A percentile compares a stretch with the other conserved stretches of the same genome.
Evolutionary conservation across 1,140 invertebrate species (phyloP).

Genomic region (Lepidurus arcticus): DNA sequence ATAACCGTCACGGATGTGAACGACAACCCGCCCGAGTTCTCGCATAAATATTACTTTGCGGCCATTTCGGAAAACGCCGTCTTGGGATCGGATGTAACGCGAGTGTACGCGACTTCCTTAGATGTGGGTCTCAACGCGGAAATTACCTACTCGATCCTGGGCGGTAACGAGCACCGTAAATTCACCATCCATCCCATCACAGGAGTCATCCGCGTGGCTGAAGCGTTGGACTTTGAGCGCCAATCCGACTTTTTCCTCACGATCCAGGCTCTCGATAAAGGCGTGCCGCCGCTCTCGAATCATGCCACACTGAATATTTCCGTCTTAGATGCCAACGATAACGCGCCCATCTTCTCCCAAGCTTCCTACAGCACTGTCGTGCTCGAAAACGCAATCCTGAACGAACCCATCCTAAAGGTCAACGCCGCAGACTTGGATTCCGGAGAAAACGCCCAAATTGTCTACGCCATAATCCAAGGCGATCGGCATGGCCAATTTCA

Average conservation of each 20-base stretch:
- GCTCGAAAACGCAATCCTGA: conserved; percentile 66
- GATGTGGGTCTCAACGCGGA: conserved; percentile 90
- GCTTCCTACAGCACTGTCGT: conserved; percentile 70
- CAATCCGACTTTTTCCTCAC: conserved; percentile 80
- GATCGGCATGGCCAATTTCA: conserved; percentile 70
- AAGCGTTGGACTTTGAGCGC: conserved; percentile 76
- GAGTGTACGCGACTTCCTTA: conserved; percentile 80
- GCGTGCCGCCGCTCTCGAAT: conserved; percentile 72
- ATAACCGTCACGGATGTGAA: conserved; percentile 76
- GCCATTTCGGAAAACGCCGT: conserved; percentile 66
- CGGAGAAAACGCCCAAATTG: conserved; percentile 66
- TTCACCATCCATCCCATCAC: conserved; percentile 63
- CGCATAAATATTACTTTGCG: conserved; percentile 66
- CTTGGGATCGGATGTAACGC: conserved; percentile 67
- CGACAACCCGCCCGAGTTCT: conserved; percentile 90
- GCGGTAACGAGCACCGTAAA: conserved; percentile 79
- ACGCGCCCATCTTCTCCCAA: conserved; percentile 75
- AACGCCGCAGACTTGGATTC: conserved; percentile 74
- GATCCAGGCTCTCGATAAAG: conserved; percentile 81
- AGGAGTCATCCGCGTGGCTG: conserved; percentile 66
- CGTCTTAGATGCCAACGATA: conserved; percentile 83
- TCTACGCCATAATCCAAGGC: conserved; percentile 71
- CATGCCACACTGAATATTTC: conserved; percentile 82
- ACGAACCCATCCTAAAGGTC: conserved; percentile 63
- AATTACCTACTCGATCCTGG: conserved; percentile 81